Conservation (phyloP, 2,888 invertebrate species). For the Hypomecis atomaria region DNA sequence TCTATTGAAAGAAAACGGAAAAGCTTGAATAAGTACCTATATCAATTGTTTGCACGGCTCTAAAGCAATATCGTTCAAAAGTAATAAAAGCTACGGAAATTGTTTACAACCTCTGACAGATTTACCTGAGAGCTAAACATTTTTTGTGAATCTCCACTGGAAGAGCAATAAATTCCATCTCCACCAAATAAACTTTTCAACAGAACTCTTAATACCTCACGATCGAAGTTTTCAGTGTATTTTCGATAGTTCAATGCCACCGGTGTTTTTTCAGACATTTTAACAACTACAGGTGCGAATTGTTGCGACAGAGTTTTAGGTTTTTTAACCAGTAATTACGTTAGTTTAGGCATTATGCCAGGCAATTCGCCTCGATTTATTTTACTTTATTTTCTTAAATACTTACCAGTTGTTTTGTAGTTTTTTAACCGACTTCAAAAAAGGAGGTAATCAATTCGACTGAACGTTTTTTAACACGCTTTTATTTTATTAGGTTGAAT, state of each 20-base stretch:
- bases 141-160: conserved; percentile 19
- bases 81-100: conserved; percentile 25
- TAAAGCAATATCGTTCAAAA: conserved; percentile 17
- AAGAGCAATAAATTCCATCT: conserved; percentile 20
- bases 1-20: no score
- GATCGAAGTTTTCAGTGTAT: conserved; percentile 23
- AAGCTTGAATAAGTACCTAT: background rate
- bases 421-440: no score
- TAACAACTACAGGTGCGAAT: conserved; percentile 22
- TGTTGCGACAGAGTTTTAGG: conserved; percentile 28
- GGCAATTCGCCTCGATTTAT: conserved; percentile 49
- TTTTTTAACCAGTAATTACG: conserved; percentile 47
- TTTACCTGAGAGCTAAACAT: conserved; percentile 30
- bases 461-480: no score
- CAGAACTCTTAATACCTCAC: conserved; percentile 23
- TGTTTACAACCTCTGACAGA: conserved; percentile 30
- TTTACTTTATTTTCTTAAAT: conserved; percentile 30
- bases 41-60: conserved; percentile 6
- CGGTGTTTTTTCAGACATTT: conserved; percentile 12
- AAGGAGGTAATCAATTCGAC: no score
- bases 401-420: background rate
- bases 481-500: no score
- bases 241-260: conserved; percentile 42
- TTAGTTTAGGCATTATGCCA: conserved; percentile 53
- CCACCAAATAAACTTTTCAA: conserved; percentile 27